Evolutionary conservation across 2,113 vertebrate species (phyloP).

Genomic region (Cisticola juncidis): DNA sequence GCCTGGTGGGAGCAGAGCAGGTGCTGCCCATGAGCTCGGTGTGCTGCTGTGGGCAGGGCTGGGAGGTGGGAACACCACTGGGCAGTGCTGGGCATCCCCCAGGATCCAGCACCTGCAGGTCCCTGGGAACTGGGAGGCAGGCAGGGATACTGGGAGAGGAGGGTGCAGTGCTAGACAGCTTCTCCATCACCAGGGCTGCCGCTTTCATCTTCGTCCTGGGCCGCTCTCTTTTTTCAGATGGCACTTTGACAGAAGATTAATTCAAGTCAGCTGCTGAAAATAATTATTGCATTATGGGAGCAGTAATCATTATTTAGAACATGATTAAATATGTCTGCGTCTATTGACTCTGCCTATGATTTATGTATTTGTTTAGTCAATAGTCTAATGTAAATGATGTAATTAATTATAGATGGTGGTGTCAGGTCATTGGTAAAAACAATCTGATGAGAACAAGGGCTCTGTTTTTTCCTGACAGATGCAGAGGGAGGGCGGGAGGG

Average conservation of each 20-base stretch:
- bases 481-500: conserved; percentile 66
- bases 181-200: conserved; percentile 6
- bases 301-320: conserved; percentile 97
- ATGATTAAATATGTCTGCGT: conserved; percentile 98
- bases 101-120: not conserved
- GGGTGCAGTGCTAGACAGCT: not conserved
- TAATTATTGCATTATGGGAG: conserved; percentile 96
- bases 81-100: not conserved
- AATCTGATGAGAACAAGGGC: conserved; percentile 86
- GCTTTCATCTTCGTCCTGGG: conserved; percentile 52
- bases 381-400: conserved; percentile 98
- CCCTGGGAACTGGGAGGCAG: not conserved
- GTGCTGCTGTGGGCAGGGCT: not conserved
- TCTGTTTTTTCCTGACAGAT: conserved; percentile 89
- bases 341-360: conserved; percentile 97
- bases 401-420: conserved; percentile 98
- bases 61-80: not conserved
- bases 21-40: accelerated
- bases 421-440: conserved; percentile 90
- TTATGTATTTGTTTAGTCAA: conserved; percentile 99
- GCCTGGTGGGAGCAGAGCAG: accelerated
- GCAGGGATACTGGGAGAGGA: not conserved
- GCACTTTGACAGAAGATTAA: conserved; percentile 90
- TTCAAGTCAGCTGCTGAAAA: conserved; percentile 94
- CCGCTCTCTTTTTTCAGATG: conserved; percentile 70